Percentiles rank a stretch among this genome's conserved stretches.
Evolutionary conservation across 2,888 invertebrate genomes (phyloP).

Genomic region (Polyommatus iphigenia): DNA sequence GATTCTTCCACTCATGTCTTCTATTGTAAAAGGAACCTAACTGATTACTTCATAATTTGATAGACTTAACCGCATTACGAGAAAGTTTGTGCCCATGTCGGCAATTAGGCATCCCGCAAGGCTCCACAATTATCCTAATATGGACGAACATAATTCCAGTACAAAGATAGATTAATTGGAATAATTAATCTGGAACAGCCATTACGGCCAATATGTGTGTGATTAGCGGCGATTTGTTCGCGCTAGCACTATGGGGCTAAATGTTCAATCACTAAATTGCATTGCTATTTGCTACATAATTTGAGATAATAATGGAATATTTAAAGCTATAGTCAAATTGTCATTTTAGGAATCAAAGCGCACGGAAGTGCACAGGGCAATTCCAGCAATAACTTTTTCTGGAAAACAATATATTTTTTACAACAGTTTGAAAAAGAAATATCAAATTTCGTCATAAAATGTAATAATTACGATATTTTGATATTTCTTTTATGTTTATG

Average conservation of each 20-base stretch:
- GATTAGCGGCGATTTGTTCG: conserved; percentile 4
- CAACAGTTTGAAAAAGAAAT: too few species aligned
- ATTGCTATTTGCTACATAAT: background rate
- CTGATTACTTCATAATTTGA: background rate
- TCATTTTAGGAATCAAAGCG: too few species aligned
- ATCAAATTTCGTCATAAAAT: too few species aligned
- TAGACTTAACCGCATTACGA: background rate
- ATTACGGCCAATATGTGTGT: conserved; percentile 12
- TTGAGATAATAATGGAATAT: too few species aligned
- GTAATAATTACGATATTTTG: too few species aligned
- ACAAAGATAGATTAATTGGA: conserved; percentile 21
- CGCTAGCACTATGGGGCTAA: background rate
- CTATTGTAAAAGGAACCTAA: background rate
- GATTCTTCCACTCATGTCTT: too few species aligned
- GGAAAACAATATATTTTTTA: too few species aligned
- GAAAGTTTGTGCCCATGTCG: background rate
- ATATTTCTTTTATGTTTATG: too few species aligned
- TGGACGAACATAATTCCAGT: conserved; percentile 14
- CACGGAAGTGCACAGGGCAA: too few species aligned
- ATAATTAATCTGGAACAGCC: conserved; percentile 13
- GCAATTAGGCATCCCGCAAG: conserved; percentile 8
- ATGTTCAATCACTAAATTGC: background rate
- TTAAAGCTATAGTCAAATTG: too few species aligned
- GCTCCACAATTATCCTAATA: conserved; percentile 14
- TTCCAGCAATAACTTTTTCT: too few species aligned